Percentiles rank a stretch among this genome's conserved stretches.
Conservation (phyloP, 2,797 vertebrate species). For the Arnoldichthys spilopterus region DNA sequence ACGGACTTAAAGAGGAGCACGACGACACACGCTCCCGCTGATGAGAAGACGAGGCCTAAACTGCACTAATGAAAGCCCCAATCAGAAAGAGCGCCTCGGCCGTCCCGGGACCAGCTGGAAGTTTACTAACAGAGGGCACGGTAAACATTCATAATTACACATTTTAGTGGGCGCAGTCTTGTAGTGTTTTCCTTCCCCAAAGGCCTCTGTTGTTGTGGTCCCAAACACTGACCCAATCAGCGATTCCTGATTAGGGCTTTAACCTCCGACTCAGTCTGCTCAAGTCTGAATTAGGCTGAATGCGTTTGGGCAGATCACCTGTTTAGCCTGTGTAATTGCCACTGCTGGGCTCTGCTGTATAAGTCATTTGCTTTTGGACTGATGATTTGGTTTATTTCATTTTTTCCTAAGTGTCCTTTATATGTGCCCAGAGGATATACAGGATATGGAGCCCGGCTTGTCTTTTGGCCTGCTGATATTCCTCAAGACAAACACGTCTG, state of each 20-base stretch:
- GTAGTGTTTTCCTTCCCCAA: slow-evolving; percentile 36
- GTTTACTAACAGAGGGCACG: slow-evolving; percentile 44
- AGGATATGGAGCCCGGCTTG: slow-evolving; percentile 8
- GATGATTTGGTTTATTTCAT: slow-evolving; percentile 23
- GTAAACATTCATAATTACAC: slow-evolving; percentile 39
- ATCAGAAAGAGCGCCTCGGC: background rate
- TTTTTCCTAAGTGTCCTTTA: slow-evolving; percentile 7
- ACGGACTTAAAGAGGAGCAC: slow-evolving; percentile 44
- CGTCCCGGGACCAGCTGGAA: background rate
- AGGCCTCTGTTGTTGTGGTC: slow-evolving; percentile 11
- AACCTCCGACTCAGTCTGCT: slow-evolving; percentile 37
- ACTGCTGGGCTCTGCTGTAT: background rate
- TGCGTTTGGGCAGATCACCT: slow-evolving; percentile 18
- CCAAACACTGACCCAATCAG: slow-evolving; percentile 39
- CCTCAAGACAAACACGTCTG: background rate
- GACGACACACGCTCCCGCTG: slow-evolving; percentile 35
- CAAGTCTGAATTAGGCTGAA: background rate
- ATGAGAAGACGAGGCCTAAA: slow-evolving; percentile 34
- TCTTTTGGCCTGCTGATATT: background rate
- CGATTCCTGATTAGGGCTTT: slow-evolving; percentile 30
- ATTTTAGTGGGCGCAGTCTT: slow-evolving; percentile 39
- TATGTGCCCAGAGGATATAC: background rate
- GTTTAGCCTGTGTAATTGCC: slow-evolving; percentile 20
- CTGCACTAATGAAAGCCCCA: slow-evolving; percentile 37
- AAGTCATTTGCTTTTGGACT: slow-evolving; percentile 25